Conservation (phyloP, 2,888 invertebrate species). For the Agrilus mali region DNA sequence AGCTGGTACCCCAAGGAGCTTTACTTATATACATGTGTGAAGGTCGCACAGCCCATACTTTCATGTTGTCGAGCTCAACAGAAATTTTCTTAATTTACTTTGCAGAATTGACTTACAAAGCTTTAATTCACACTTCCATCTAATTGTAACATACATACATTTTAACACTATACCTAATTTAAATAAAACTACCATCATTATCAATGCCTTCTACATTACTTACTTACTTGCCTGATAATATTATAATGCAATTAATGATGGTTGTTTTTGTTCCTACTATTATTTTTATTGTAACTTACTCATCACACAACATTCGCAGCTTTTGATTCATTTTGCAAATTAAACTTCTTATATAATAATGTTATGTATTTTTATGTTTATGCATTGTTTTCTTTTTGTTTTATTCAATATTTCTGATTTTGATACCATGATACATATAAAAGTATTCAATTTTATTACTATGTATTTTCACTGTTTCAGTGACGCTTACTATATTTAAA, state of each 20-base stretch:
- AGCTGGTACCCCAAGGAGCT: slow-evolving; percentile 29
- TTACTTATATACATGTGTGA: slow-evolving; percentile 27
- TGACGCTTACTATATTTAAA: too few relatives aligned
- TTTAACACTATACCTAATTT: background rate
- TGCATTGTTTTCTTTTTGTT: slow-evolving; percentile 15
- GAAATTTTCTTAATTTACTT: too few relatives aligned
- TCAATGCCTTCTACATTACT: too few relatives aligned
- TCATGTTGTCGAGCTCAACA: slow-evolving; percentile 20
- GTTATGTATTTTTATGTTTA: slow-evolving; percentile 16
- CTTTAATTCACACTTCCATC: slow-evolving; percentile 7
- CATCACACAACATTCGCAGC: background rate
- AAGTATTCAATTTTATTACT: too few relatives aligned
- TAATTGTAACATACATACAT: slow-evolving; percentile 1
- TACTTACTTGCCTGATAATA: too few relatives aligned
- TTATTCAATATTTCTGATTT: slow-evolving; percentile 22
- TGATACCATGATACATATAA: background rate
- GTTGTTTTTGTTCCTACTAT: background rate
- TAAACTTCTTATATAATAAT: slow-evolving; percentile 6
- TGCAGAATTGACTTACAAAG: background rate
- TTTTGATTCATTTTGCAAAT: slow-evolving; percentile 1
- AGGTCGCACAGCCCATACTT: slow-evolving; percentile 24
- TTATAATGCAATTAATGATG: too few relatives aligned
- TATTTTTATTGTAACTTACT: background rate
- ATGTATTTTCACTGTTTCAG: too few relatives aligned
- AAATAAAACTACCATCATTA: background rate